Conservation (phyloP, 2,113 vertebrate genomes). For the Pogona vitticeps region DNA sequence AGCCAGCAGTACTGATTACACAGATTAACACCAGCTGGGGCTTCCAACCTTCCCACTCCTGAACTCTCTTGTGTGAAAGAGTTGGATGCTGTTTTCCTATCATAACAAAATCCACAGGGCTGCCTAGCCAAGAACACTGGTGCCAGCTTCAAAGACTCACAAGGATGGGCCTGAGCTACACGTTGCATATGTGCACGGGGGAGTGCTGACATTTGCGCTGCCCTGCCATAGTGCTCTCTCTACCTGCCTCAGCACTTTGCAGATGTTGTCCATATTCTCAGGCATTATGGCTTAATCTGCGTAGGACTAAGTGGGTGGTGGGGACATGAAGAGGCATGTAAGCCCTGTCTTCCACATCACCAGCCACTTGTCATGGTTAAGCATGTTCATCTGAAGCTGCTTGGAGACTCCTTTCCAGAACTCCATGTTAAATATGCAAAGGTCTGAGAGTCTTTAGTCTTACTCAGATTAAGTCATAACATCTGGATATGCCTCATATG, state of each 20-base stretch:
- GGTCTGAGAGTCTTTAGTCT: too few species aligned
- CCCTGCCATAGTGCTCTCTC: background rate
- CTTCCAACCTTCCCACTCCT: background rate
- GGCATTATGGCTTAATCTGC: too few species aligned
- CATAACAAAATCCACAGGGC: background rate
- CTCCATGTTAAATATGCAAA: too few species aligned
- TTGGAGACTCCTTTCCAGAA: too few species aligned
- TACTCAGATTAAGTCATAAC: too few species aligned
- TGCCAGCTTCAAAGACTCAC: background rate
- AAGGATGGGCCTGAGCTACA: background rate
- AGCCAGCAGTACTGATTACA: background rate
- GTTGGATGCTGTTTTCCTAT: background rate
- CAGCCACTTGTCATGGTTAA: too few species aligned
- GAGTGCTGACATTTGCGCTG: background rate
- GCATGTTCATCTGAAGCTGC: too few species aligned
- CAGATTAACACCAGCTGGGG: constrained; percentile 12
- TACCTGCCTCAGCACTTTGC: background rate
- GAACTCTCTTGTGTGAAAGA: background rate
- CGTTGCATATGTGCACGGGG: too few species aligned
- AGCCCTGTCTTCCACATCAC: too few species aligned
- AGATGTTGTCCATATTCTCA: background rate
- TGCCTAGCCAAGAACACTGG: background rate
- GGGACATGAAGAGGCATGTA: too few species aligned
- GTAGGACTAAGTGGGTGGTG: too few species aligned
- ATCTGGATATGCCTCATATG: too few species aligned